Conservation (phyloP, 1,140 invertebrate genomes). For the Ceratosolen solmsi region DNA sequence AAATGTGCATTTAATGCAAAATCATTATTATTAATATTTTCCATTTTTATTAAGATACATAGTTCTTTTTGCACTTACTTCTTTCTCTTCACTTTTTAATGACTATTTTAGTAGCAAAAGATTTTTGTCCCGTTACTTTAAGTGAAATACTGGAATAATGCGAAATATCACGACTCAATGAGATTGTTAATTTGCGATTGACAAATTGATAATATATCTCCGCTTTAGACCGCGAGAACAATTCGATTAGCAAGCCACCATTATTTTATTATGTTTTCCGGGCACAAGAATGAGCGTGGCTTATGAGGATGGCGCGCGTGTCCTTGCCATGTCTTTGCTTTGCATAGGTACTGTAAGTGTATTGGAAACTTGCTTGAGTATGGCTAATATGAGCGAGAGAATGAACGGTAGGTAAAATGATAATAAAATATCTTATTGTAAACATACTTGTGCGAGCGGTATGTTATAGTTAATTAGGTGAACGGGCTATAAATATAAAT, state of each 20-base stretch:
- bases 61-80: slow-evolving; percentile 22
- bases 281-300: slow-evolving; percentile 4
- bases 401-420: slow-evolving; percentile 7
- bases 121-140: slow-evolving; percentile 13
- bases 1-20: slow-evolving; percentile 30
- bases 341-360: too few species aligned
- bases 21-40: too few species aligned
- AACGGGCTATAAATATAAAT: slow-evolving; percentile 53
- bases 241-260: background rate
- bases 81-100: background rate
- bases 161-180: slow-evolving; percentile 10
- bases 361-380: slow-evolving; percentile 23
- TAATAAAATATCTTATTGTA: slow-evolving; percentile 13
- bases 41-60: background rate
- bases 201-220: slow-evolving; percentile 23
- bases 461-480: slow-evolving; percentile 37
- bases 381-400: slow-evolving; percentile 12
- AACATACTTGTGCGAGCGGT: slow-evolving; percentile 34
- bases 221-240: background rate
- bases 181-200: slow-evolving; percentile 24
- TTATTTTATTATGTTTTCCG: background rate
- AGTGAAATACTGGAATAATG: slow-evolving; percentile 31
- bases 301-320: too few species aligned
- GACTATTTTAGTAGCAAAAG: slow-evolving; percentile 31
- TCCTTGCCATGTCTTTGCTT: too few species aligned